Percentiles rank a stretch among this genome's conserved stretches.
phyloP scores from a whole-genome alignment of 2,113 vertebrate genomes.

The Sebastes schlegelii region DNA sequence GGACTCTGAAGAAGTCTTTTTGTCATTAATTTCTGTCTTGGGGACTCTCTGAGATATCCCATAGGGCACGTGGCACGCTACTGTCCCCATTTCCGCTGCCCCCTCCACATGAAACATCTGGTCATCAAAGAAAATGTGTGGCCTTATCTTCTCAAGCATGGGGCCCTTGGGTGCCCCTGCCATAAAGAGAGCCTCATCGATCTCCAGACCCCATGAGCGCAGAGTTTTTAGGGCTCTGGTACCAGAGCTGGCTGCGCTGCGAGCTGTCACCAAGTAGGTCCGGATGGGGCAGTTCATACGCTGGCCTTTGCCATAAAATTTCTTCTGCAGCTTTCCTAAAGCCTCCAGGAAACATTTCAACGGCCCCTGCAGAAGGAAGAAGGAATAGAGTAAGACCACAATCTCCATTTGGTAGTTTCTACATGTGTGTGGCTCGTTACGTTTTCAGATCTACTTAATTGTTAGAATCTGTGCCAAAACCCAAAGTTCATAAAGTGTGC shows the following conservation, averaged over 20 bases:
- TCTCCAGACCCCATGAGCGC: constrained; percentile 95
- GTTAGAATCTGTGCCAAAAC: not conserved
- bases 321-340: constrained; percentile 94
- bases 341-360: constrained; percentile 94
- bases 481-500: not conserved
- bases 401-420: not conserved
- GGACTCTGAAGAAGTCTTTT: constrained; percentile 31
- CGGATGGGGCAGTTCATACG: constrained; percentile 94
- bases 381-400: not conserved
- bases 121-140: constrained; percentile 97
- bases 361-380: constrained; percentile 85
- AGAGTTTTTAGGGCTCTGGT: constrained; percentile 94
- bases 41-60: constrained; percentile 86
- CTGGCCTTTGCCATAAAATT: constrained; percentile 93
- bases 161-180: constrained; percentile 95
- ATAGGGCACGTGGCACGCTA: constrained; percentile 94
- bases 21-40: constrained; percentile 56
- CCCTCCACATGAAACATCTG: constrained; percentile 97
- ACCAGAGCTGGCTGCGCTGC: constrained; percentile 94
- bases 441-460: not conserved
- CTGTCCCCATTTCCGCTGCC: constrained; percentile 91
- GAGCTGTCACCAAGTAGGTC: constrained; percentile 94
- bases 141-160: constrained; percentile 92
- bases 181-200: constrained; percentile 93
- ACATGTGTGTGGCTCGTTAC: not conserved